A percentile compares a stretch with the other conserved stretches of the same genome.
phyloP scores from a whole-genome alignment of 2,113 vertebrate species.

The Orthonyx spaldingii region DNA sequence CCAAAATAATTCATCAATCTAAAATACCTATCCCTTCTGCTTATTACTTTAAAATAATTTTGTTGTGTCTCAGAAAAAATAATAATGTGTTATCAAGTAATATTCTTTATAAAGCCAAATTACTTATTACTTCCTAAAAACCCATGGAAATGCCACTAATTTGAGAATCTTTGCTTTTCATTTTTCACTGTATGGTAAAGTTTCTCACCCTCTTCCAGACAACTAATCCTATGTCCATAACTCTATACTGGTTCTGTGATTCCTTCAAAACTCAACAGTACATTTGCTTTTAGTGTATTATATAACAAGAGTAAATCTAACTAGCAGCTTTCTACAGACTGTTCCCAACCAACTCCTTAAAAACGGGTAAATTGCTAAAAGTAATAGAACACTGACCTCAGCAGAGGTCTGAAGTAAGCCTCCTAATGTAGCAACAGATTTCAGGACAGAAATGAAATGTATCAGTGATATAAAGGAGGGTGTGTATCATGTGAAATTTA shows the following conservation, averaged over 20 bases:
- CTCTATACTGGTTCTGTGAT: neutral
- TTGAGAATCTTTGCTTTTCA: neutral
- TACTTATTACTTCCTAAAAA: neutral
- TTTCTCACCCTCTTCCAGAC: neutral
- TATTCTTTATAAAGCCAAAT: neutral
- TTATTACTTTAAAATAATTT: neutral
- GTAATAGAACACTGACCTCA: neutral
- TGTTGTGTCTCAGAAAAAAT: neutral
- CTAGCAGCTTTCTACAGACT: neutral
- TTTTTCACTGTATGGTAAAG: neutral
- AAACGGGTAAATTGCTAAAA: neutral
- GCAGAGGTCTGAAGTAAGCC: neutral
- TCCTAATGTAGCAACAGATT: neutral
- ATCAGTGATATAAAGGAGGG: neutral
- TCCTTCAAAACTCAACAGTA: neutral
- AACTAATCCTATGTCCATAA: neutral
- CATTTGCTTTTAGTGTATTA: neutral
- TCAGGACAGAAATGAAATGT: neutral
- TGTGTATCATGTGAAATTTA: neutral
- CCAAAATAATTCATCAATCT: neutral
- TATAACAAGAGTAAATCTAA: neutral
- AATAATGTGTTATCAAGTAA: neutral
- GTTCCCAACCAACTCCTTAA: neutral
- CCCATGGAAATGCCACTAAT: neutral
- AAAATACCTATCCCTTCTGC: neutral